Evolutionary conservation across 2,888 invertebrate genomes (phyloP).

Genomic region (Nysson spinosus): DNA sequence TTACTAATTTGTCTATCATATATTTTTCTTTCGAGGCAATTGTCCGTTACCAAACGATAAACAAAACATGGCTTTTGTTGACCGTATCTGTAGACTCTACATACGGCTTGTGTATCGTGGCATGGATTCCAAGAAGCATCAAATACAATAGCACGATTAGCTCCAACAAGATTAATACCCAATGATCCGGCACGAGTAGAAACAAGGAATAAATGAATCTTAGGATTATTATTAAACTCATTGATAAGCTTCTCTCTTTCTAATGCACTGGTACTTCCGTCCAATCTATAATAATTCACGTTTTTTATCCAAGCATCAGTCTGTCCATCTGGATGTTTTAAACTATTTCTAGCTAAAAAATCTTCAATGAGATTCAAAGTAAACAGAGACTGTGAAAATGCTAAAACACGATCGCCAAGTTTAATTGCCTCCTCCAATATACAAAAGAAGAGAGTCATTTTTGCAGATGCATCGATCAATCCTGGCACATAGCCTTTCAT

Average conservation of each 20-base stretch:
- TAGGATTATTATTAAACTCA: conserved; percentile 94
- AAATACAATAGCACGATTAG: conserved; percentile 97
- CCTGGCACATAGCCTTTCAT: conserved; percentile 92
- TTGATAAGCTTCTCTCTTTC: conserved; percentile 98
- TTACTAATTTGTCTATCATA: conserved; percentile 99
- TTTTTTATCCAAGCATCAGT: conserved; percentile 91
- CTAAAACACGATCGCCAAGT: conserved; percentile 92
- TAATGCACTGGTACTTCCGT: conserved; percentile 95
- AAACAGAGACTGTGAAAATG: conserved; percentile 97
- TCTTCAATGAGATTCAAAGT: conserved; percentile 97
- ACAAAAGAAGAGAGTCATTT: conserved; percentile 95
- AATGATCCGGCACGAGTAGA: conserved; percentile 97
- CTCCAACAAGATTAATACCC: conserved; percentile 98
- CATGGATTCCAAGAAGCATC: conserved; percentile 99
- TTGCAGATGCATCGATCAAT: conserved; percentile 94
- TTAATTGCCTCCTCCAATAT: conserved; percentile 93
- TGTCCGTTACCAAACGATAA: conserved; percentile 97
- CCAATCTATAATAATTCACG: conserved; percentile 92
- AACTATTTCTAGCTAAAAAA: conserved; percentile 86
- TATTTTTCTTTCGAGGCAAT: conserved; percentile 97
- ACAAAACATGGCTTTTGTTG: conserved; percentile 97
- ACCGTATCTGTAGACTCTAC: conserved; percentile 93
- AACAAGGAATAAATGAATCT: conserved; percentile 93
- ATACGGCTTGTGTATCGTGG: conserved; percentile 98
- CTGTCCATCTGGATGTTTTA: conserved; percentile 81